Base-by-base conservation (phyloP, 53 echinoderm and acorn worm species). In the Mesocentrotus franciscanus region DNA sequence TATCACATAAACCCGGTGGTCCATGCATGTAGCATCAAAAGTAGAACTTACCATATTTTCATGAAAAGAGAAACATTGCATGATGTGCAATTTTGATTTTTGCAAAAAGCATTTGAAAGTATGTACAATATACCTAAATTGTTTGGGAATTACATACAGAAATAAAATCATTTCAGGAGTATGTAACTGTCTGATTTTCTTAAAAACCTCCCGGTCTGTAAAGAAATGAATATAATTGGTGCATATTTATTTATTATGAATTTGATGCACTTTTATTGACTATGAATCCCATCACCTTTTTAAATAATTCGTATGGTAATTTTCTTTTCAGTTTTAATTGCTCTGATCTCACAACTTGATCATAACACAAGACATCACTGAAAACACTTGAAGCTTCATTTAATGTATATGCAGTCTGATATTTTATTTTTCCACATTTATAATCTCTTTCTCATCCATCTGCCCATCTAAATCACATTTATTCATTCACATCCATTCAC, bases 351-450 rank as follows among this genome's bases (percentile, higher is more conserved):
- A 39, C 39, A 39, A 39, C 4, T 9, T n/a, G 29, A 83, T 17
- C 6, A 20, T 83, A 83, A 39, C 39, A 49, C 55, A 55, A 49
- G 22, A 55, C 78, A 78, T 30, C 34, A 84, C 22, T 42, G 24
- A 84, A 84, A 49, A 84, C 18, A 58, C 1, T 15, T 87, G 29
- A 87, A 56, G 12, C 26, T 27, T 87, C 59, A 12, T 57, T 58
- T 58, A 57, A 58, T 13, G 59, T 64, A 91, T 91, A 91, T 35
- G 68, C 61, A 91, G 33, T 91, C 32, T 91, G 56, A 33, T 66
- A 91, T 36, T 91, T 66, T 91, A 91, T 91, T 62, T 78, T 42
- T 91, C 35, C 64, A 91, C 66, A 66, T 32, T 90, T 22, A 90
- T 90, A 15, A 61, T 90, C 66, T 91, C 66, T 35, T 22, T 30